A percentile compares a stretch with the other conserved stretches of the same genome.
Conservation (phyloP, 2,113 vertebrate species). For the Montifringilla adamsi region DNA sequence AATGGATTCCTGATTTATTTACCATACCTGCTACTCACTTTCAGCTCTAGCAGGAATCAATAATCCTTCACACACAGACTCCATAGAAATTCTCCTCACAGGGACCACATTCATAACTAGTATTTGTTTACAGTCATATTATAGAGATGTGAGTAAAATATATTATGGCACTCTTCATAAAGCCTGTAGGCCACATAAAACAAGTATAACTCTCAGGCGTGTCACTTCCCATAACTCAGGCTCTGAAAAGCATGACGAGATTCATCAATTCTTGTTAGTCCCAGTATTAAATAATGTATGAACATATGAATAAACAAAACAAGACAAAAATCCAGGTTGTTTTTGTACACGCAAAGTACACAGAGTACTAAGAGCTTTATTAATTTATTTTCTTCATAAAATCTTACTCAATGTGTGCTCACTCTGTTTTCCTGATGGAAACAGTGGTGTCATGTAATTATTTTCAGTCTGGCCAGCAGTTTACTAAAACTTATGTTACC, state of each 20-base stretch:
- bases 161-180: neutral
- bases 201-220: neutral
- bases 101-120: neutral
- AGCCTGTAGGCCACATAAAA: neutral
- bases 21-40: neutral
- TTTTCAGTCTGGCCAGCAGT: neutral
- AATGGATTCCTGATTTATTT: neutral
- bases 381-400: neutral
- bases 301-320: neutral
- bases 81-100: neutral
- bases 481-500: neutral
- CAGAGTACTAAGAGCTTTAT: neutral
- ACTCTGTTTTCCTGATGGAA: neutral
- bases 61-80: neutral
- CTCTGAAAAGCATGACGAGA: neutral
- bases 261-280: neutral
- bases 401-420: neutral
- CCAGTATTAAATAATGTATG: neutral
- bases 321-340: neutral
- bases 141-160: neutral
- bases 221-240: neutral
- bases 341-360: neutral
- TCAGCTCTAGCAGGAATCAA: neutral
- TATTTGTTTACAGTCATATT: conserved; percentile 3
- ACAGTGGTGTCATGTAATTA: neutral